Conservation (phyloP, 1,140 invertebrate species). For the Nomia melanderi region DNA sequence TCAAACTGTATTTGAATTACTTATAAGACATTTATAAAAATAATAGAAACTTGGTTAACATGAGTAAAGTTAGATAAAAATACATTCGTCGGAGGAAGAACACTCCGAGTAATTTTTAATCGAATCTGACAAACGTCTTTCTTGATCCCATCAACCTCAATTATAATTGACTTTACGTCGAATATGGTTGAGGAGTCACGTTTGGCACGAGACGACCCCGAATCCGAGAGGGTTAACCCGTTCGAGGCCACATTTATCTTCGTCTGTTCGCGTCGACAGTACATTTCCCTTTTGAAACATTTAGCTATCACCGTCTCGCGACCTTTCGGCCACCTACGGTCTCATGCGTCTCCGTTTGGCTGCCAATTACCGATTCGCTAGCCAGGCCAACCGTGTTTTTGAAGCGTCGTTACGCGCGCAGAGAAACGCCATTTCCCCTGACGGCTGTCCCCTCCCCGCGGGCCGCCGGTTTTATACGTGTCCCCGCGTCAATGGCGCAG, state of each 20-base stretch:
- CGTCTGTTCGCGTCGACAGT: slow-evolving; percentile 15
- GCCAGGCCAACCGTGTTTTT: slow-evolving; percentile 21
- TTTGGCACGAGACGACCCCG: not conserved
- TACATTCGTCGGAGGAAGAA: too few relatives aligned
- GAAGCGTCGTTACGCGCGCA: slow-evolving; percentile 32
- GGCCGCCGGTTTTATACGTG: not conserved
- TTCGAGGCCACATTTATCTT: slow-evolving; percentile 24
- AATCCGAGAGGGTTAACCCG: slow-evolving; percentile 10
- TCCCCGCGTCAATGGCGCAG: slow-evolving; percentile 17
- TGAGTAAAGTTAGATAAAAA: too few relatives aligned
- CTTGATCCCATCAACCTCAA: too few relatives aligned
- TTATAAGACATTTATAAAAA: too few relatives aligned
- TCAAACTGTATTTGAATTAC: too few relatives aligned
- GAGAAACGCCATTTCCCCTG: slow-evolving; percentile 19
- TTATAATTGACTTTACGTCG: too few relatives aligned
- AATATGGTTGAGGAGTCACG: too few relatives aligned
- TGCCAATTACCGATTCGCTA: slow-evolving; percentile 52
- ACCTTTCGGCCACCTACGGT: slow-evolving; percentile 52
- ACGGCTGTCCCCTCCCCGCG: not conserved
- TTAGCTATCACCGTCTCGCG: slow-evolving; percentile 14
- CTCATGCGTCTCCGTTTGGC: slow-evolving; percentile 29
- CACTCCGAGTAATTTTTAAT: too few relatives aligned
- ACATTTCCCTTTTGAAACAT: slow-evolving; percentile 26
- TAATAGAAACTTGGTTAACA: too few relatives aligned
- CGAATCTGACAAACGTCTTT: too few relatives aligned